Evolutionary conservation across 2,888 invertebrate genomes (phyloP), one percentile per base, ranked within the genome.

Genomic region (Eilema depressum): DNA sequence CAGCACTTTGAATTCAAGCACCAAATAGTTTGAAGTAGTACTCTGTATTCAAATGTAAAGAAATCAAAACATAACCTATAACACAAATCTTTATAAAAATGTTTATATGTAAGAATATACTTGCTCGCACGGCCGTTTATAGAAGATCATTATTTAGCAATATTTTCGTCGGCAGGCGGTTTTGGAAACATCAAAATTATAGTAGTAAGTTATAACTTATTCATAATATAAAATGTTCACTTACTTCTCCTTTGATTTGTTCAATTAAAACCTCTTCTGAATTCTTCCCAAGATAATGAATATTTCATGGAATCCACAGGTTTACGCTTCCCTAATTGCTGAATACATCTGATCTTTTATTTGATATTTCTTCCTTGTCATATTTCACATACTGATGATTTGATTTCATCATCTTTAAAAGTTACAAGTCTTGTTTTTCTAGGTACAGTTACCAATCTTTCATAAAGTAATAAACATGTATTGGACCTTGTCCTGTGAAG

Each of bases 21-120:
- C 11, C 2, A 11, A n/a, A n/a, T 17, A 17, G 17, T 41, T 37
- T 37, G 33, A 37, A 33, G 1, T 8, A 37, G 37, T 37, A 37
- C 11, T 37, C 41, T 41, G 41, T 41, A 41, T 41, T 14, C 8
- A 8, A n/a, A 28, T 25, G 12, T 14, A 30, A 33, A 23, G 53
- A n/a, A 69, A 66, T 69, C 67, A 75, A 66, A 81, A 80, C 74
- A 82, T 82, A 82, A 82, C 76, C 81, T 76, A 26, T 63, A 37
- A 63, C 10, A 23, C 61, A 65, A 33, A 56, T 59, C 4, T 57
- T 57, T 30, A 25, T 56, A 67, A 66, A 67, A 63, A 82, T 82
- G 83, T 76, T 82, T 73, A 56, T 75, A n/a, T 73, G 61, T 59
- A 82, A 80, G 8, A 80, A 72, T 61, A 37, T 74, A 14, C 8